Evolutionary conservation across 2,888 invertebrate species (phyloP), one percentile per base, ranked within the genome.

Genomic region (Trichogramma dendrolimi): DNA sequence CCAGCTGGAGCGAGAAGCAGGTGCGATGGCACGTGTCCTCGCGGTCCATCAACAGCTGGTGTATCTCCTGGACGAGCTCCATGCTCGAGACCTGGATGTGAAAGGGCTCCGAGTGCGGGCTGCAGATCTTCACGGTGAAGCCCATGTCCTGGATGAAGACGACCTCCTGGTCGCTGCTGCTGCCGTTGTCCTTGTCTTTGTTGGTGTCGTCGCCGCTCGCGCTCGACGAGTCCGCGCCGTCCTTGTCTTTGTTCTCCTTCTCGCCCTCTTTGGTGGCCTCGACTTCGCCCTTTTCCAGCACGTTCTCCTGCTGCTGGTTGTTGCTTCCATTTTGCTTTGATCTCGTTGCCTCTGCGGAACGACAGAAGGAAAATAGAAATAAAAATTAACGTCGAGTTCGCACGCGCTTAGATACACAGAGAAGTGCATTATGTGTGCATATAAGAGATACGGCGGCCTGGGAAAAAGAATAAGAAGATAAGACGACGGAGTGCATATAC

Each of bases 11-110:
- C 0, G 96, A 96, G 80, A 99, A 99, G 77, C 99, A 99, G 1
- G 99, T 99, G 59, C 98, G 86, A 77, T 98, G 97, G 75, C 98
- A 99, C 0, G 98, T 97, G 77, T 98, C 96, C 80, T 99, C 99
- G 40, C 97, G 86, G 78, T 99, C 99, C 94, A 98, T 96, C 55
- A 99, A 81, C 66, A 98, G 84, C 81, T 99, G 98, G 79, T 98
- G 97, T 65, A 99, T 96, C 83, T 99, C 99, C 82, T 90, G 86
- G 1, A 99, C 97, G 68, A 99, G 82, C 79, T 99, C 96, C 91
- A 96, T 95, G 77, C 96, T 95, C 38, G 95, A 96, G 52, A 98
- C 92, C 83, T 96, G 96, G 73, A 97, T 92, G 72, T 96, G 95
- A 75, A 97, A 90, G 1, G 94, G 85, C 71, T 96, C 96, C 7